Conservation (phyloP, 2,113 vertebrate species). For the Daphoenositta chrysoptera region DNA sequence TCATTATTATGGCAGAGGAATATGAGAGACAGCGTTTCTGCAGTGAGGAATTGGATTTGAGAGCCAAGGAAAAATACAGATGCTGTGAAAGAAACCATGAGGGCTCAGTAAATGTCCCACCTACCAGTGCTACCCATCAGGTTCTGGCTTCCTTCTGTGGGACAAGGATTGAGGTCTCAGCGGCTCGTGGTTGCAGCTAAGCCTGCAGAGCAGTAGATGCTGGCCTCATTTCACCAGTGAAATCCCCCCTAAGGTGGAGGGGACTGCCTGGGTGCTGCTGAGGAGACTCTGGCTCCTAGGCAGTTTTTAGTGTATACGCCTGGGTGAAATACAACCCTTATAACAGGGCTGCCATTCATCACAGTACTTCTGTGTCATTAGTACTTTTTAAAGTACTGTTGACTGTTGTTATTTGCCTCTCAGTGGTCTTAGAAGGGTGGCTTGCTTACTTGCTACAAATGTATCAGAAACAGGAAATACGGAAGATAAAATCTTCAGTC, state of each 20-base stretch:
- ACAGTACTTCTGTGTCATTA: neutral
- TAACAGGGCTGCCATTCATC: neutral
- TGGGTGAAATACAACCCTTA: neutral
- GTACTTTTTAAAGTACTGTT: neutral
- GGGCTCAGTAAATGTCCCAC: neutral
- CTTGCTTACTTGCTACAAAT: neutral
- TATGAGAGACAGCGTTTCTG: neutral
- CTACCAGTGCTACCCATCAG: accelerated
- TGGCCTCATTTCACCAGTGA: neutral
- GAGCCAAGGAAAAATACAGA: neutral
- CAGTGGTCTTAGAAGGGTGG: neutral
- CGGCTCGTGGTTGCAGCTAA: neutral
- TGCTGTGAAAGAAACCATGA: neutral
- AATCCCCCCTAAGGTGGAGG: neutral
- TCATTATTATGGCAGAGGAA: neutral
- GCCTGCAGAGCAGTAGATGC: neutral
- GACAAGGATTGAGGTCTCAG: neutral
- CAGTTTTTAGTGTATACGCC: neutral
- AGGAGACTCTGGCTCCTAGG: neutral
- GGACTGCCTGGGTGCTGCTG: neutral
- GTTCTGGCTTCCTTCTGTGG: neutral
- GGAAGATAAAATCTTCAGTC: neutral
- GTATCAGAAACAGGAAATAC: neutral
- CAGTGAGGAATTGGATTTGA: neutral
- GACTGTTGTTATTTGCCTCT: neutral